Base-by-base conservation (phyloP, 2,888 invertebrate species). In the Allophyes oxyacanthae region DNA sequence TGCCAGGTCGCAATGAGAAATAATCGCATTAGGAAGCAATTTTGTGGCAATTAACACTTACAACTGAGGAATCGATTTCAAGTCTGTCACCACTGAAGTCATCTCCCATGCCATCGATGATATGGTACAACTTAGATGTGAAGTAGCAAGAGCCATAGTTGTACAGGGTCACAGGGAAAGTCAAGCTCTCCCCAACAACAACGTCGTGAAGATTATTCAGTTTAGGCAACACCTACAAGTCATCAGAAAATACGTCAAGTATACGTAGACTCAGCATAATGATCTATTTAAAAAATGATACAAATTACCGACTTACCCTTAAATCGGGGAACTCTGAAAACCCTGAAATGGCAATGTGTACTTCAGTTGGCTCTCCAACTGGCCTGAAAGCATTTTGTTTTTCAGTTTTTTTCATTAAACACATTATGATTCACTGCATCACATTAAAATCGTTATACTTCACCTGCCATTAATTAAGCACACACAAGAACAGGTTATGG, bases 241-340 rank as follows among this genome's bases (percentile, higher is more conserved):
- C 1, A 13, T 10, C 6, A 26, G 8, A n/a, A 13, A 41, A 41
- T 14, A 41, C 34, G 34, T 25, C 25, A 25, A 25, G 25, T 5
- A 25, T 5, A 25, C 3, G 6, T n/a, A n/a, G n/a, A n/a, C n/a
- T n/a, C n/a, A n/a, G n/a, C n/a, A n/a, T n/a, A n/a, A n/a, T n/a
- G n/a, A 20, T 20, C 20, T 20, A 20, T n/a, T n/a, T n/a, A 20
- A 20, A 28, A 6, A 28, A 8, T 28, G 1, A 1, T 28, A 4
- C 1, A 48, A 3, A 15, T 9, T 7, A 20, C 20, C 5, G 9
- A 13, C 8, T 69, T 75, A 91, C 92, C 84, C 83, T 86, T 45
- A 94, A 83, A 78, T 93, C 89, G 9, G 93, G 91, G 4, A 85
- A 63, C 77, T 93, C 92, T 0, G 94, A 94, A 80, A 87, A 92